Evolutionary conservation across 1,140 invertebrate genomes (phyloP).

Genomic region (Battus philenor): DNA sequence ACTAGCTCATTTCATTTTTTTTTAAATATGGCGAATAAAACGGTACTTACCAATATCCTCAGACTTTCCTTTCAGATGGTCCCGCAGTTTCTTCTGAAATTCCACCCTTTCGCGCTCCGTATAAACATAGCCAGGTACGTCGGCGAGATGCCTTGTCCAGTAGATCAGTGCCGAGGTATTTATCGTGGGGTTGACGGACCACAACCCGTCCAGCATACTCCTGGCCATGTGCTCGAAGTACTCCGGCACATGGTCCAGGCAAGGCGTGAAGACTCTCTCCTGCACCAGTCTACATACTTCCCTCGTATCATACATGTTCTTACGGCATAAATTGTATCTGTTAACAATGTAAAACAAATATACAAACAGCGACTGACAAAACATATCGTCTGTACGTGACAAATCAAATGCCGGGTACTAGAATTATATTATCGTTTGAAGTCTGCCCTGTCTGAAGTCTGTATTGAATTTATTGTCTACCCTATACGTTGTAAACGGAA

Average conservation of each 20-base stretch:
- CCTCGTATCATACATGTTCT: constrained; percentile 59
- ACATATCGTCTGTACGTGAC: too few relatives aligned
- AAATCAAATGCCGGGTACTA: too few relatives aligned
- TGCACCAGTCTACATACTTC: constrained; percentile 57
- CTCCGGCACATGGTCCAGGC: constrained; percentile 62
- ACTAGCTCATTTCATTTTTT: too few relatives aligned
- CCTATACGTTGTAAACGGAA: too few relatives aligned
- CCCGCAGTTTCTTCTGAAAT: constrained; percentile 28
- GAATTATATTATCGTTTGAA: too few relatives aligned
- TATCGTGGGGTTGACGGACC: constrained; percentile 55
- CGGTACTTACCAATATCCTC: constrained; percentile 44
- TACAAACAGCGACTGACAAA: background rate
- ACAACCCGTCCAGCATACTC: constrained; percentile 67
- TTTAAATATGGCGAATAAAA: too few relatives aligned
- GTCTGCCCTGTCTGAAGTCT: too few relatives aligned
- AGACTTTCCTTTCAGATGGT: constrained; percentile 37
- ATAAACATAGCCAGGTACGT: constrained; percentile 60
- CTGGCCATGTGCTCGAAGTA: constrained; percentile 70
- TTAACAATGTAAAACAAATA: background rate
- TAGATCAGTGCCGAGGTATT: constrained; percentile 46
- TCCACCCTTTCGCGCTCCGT: constrained; percentile 43
- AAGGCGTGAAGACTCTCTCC: constrained; percentile 58
- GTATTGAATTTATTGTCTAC: too few relatives aligned
- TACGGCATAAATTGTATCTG: constrained; percentile 78
- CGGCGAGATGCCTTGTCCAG: constrained; percentile 37